phyloP scores from a whole-genome alignment of 2,888 invertebrate genomes.

The Augiades crinisus region DNA sequence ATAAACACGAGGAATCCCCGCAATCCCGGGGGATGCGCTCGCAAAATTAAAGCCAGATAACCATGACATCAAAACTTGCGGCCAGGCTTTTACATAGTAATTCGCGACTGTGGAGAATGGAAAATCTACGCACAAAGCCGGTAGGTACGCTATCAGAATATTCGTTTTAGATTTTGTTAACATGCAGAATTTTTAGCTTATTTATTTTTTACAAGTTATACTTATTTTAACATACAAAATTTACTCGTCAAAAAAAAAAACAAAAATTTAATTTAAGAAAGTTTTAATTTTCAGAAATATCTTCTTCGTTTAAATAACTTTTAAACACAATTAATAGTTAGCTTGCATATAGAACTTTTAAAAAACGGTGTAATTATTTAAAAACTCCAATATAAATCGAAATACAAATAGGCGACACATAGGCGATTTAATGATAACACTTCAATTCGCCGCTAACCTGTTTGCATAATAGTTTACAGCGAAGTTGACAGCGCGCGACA shows the following conservation, averaged over 20 bases:
- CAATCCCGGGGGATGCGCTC: slow-evolving; percentile 11
- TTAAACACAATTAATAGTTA: too few species aligned
- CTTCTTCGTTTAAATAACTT: too few species aligned
- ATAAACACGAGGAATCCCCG: slow-evolving; percentile 14
- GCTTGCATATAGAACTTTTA: too few species aligned
- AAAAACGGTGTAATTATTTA: neutral
- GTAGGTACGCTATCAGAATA: too few species aligned
- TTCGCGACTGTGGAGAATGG: neutral
- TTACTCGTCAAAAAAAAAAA: too few species aligned
- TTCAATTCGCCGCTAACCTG: slow-evolving; percentile 20
- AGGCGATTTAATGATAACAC: slow-evolving; percentile 15
- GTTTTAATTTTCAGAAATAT: too few species aligned
- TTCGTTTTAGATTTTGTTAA: too few species aligned
- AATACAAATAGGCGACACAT: neutral
- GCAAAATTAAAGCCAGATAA: slow-evolving; percentile 18
- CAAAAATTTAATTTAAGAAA: too few species aligned
- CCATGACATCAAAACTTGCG: slow-evolving; percentile 12
- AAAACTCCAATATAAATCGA: neutral
- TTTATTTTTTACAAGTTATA: too few species aligned
- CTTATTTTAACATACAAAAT: too few species aligned
- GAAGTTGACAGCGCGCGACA: slow-evolving; percentile 22
- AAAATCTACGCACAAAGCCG: too few species aligned
- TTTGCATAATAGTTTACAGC: slow-evolving; percentile 24
- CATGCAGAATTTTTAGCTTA: too few species aligned
- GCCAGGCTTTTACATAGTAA: neutral